Evolutionary conservation across 2,888 invertebrate species (phyloP).

Genomic region (Clusia tigrina): DNA sequence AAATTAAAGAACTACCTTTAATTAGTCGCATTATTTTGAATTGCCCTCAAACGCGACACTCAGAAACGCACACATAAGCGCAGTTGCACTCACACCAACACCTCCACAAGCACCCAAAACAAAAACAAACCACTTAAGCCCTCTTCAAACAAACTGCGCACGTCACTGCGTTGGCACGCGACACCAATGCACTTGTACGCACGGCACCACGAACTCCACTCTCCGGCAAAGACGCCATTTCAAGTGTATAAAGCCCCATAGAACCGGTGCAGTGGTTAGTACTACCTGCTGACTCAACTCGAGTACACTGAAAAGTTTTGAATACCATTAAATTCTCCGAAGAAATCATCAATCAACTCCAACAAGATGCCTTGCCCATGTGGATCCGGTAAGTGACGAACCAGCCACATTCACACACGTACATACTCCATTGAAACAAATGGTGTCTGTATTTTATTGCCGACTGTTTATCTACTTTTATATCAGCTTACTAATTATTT

Average conservation of each 20-base stretch:
- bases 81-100: too few species aligned
- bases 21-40: too few species aligned
- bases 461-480: not conserved
- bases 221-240: not conserved
- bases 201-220: not conserved
- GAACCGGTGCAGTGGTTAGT: slow-evolving; percentile 21
- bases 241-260: slow-evolving; percentile 33
- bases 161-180: not conserved
- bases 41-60: too few species aligned
- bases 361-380: slow-evolving; percentile 57
- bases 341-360: slow-evolving; percentile 29
- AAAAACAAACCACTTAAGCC: too few species aligned
- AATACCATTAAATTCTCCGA: not conserved
- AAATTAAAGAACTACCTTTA: too few species aligned
- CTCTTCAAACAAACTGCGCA: not conserved
- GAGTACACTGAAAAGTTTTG: not conserved
- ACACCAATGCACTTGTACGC: not conserved
- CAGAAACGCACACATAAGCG: too few species aligned
- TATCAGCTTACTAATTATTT: too few species aligned
- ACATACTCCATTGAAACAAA: too few species aligned
- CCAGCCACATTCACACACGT: not conserved
- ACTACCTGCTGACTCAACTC: slow-evolving; percentile 22
- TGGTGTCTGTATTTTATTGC: not conserved
- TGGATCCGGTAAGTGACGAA: slow-evolving; percentile 52
- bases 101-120: too few species aligned